phyloP scores from a whole-genome alignment of 2,797 vertebrate genomes.

The Adelosebastes latens region DNA sequence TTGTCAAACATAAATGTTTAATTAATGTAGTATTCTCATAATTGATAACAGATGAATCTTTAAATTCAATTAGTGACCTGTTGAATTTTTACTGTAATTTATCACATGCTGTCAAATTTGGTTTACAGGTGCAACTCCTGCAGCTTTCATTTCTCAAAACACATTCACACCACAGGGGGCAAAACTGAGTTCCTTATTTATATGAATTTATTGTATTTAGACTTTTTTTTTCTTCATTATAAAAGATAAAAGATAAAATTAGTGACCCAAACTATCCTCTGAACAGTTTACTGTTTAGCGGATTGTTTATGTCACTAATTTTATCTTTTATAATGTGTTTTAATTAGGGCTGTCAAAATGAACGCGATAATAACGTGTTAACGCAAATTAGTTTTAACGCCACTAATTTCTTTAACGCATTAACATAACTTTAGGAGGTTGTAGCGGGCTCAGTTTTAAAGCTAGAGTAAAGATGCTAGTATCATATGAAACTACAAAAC shows the following conservation, averaged over 20 bases:
- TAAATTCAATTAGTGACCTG: background rate
- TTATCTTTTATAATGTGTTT: too few relatives aligned
- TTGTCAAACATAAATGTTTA: background rate
- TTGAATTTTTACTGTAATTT: background rate
- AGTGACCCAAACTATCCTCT: too few relatives aligned
- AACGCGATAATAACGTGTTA: rapidly evolving
- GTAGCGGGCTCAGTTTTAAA: too few relatives aligned
- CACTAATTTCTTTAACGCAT: too few relatives aligned
- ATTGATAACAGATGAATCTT: background rate
- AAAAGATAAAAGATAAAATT: rapidly evolving
- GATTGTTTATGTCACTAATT: too few relatives aligned
- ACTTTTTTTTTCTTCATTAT: too few relatives aligned
- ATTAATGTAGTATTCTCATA: background rate
- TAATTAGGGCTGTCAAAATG: too few relatives aligned
- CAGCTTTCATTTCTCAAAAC: background rate
- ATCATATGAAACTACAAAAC: too few relatives aligned
- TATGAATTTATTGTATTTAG: background rate
- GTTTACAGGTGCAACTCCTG: conserved; percentile 4
- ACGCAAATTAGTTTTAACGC: too few relatives aligned
- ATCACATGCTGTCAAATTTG: conserved; percentile 8
- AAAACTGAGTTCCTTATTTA: background rate
- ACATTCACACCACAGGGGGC: background rate
- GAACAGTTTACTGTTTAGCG: rapidly evolving
- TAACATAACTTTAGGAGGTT: too few relatives aligned
- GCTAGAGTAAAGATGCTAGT: too few relatives aligned